These are phyloP conservation scores for Nephrotoma flavescens DNA, from an alignment of 2,888 invertebrate species.

Conservation along the genomic window DNA sequence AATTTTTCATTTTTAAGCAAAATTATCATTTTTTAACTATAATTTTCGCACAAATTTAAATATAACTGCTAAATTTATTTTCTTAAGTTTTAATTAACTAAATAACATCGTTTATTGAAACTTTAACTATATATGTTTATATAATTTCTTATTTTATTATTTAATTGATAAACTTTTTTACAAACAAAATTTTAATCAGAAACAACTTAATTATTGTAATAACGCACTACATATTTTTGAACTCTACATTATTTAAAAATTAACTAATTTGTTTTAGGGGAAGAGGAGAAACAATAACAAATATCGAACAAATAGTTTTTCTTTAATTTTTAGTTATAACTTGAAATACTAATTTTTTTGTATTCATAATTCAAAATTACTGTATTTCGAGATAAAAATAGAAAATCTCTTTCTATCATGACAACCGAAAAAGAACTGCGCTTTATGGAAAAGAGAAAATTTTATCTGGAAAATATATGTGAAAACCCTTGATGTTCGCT, in stretches of 20 bases:
- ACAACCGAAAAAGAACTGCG: slow-evolving; percentile 5
- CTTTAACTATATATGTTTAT: neutral
- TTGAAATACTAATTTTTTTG: neutral
- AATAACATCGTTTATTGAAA: neutral
- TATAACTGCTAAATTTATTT: neutral
- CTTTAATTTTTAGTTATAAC: neutral
- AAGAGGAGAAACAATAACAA: neutral
- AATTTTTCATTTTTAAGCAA: neutral
- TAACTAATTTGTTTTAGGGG: too few relatives aligned
- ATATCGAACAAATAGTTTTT: neutral
- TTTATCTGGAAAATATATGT: neutral
- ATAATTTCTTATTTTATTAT: neutral
- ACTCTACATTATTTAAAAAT: neutral
- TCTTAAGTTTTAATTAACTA: neutral
- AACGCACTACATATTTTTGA: neutral
- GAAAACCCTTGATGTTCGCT: slow-evolving; percentile 1
- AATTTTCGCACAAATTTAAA: neutral
- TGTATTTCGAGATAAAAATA: neutral
- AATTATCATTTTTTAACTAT: neutral
- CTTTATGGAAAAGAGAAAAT: slow-evolving; percentile 1
- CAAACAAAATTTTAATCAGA: neutral
- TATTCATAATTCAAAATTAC: neutral
- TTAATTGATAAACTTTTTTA: neutral
- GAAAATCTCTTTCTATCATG: slow-evolving; percentile 3
- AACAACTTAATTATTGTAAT: neutral